Evolutionary conservation across 2,888 invertebrate species (phyloP).

Genomic region (Epistrophe grossulariae): DNA sequence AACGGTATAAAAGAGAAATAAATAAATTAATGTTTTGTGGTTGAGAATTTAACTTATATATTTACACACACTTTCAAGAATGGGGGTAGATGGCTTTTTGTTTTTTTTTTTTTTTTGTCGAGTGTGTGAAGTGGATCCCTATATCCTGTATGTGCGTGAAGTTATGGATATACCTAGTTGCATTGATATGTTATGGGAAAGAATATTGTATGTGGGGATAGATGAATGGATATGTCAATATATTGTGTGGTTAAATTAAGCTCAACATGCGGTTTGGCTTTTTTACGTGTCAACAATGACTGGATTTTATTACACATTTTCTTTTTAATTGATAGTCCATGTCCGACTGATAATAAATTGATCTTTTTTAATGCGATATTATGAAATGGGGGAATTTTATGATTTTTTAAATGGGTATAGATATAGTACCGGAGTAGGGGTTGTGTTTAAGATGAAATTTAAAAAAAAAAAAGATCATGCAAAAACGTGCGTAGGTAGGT

Average conservation of each 20-base stretch:
- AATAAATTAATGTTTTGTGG: constrained; percentile 52
- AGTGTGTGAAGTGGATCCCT: not conserved
- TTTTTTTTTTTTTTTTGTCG: not conserved
- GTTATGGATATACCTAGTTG: not conserved
- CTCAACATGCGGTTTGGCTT: constrained; percentile 43
- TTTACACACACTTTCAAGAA: not conserved
- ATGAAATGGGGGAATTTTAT: too few relatives aligned
- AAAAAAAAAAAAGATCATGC: too few relatives aligned
- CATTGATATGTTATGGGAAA: not conserved
- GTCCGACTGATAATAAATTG: not conserved
- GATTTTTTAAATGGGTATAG: too few relatives aligned
- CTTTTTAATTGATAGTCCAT: not conserved
- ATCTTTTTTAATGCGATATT: not conserved
- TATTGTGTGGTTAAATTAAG: constrained; percentile 9
- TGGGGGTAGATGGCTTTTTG: not conserved
- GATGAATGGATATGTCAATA: constrained; percentile 15
- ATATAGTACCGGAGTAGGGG: too few relatives aligned
- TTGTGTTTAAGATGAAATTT: too few relatives aligned
- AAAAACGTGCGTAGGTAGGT: too few relatives aligned
- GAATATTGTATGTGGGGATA: not conserved
- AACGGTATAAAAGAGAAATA: constrained; percentile 33
- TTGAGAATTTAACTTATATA: constrained; percentile 41
- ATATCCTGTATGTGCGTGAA: not conserved
- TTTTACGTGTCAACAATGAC: constrained; percentile 14
- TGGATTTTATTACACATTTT: constrained; percentile 3